Base-by-base conservation (phyloP, 2,888 invertebrate genomes). In the Eucriotettix oculatus region DNA sequence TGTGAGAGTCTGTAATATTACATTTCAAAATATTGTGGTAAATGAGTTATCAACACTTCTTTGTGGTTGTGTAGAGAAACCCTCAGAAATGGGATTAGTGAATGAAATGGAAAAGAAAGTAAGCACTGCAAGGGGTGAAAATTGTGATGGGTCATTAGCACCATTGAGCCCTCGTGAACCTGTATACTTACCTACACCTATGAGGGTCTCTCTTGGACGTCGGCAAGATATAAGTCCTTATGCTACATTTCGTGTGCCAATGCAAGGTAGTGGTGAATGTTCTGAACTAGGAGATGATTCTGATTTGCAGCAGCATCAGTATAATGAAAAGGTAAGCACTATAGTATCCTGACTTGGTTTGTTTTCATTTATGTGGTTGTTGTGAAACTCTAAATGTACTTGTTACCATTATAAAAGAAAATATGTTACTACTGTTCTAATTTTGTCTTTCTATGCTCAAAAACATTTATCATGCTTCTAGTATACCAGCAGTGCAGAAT, bases 171-270 rank as follows among this genome's bases (percentile, higher is more conserved):
- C 54, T 10, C 17, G 58, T 16, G 62, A 60, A 16, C 17, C 60
- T 12, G 54, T 43, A 42, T 63, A 59, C 54, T 55, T 63, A 16
- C 56, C 63, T 42, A 63, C 63, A 11, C 63, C 63, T n/a, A 61
- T 63, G 59, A 42, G 63, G 14, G 63, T 63, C 52, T 63, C 63
- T 3, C 55, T 63, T 54, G 63, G 63, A 5, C 57, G 60, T 17
- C 57, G 61, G 16, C 60, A 63, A 52, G 63, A 63, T 55, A 63
- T 63, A 29, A 63, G 61, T 48, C 63, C 63, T 12, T 63, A 63
- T 58, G 63, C 63, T 17, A 63, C 63, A 42, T 63, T 63, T 60
- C 54, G 63, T 12, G 54, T 63, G 16, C 63, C 61, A 16, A 59
- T 58, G 17, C 42, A 59, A 29, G 63, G 58, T 14, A n/a, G 12